Conservation (phyloP, 2,797 vertebrate species). For the Prionace glauca region DNA sequence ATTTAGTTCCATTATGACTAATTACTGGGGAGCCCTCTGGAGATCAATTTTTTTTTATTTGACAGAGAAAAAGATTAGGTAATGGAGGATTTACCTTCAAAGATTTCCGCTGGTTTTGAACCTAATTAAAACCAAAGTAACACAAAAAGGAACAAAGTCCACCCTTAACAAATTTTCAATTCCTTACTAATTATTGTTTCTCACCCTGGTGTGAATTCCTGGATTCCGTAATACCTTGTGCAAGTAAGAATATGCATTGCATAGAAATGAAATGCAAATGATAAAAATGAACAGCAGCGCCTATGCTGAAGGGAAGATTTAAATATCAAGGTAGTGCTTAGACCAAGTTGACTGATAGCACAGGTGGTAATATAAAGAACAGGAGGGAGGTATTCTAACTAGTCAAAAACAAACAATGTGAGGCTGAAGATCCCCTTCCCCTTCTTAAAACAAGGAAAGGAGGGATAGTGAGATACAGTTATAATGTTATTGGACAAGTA, state of each 20-base stretch:
- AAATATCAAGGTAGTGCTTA: background rate
- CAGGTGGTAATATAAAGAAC: background rate
- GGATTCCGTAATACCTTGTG: background rate
- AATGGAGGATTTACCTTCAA: background rate
- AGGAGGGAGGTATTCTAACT: no score
- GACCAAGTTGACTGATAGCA: background rate
- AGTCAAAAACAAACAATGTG: background rate
- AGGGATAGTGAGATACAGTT: no score
- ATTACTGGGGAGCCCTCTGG: constrained; percentile 8
- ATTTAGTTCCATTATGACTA: constrained; percentile 28
- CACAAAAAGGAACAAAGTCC: background rate
- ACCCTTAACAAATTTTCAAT: background rate
- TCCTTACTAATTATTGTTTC: background rate
- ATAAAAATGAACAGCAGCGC: background rate
- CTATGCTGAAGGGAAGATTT: background rate
- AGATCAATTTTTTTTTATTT: constrained; percentile 13
- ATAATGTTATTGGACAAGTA: no score
- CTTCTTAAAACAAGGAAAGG: background rate
- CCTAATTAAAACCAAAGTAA: background rate
- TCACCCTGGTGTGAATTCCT: no score
- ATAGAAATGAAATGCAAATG: background rate
- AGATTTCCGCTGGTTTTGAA: background rate
- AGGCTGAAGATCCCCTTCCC: background rate
- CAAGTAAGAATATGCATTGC: background rate
- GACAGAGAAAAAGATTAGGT: background rate